A percentile compares a stretch with the other conserved stretches of the same genome.
Evolutionary conservation across 2,797 vertebrate species (phyloP).

Genomic region (Coccyzus lansbergi): DNA sequence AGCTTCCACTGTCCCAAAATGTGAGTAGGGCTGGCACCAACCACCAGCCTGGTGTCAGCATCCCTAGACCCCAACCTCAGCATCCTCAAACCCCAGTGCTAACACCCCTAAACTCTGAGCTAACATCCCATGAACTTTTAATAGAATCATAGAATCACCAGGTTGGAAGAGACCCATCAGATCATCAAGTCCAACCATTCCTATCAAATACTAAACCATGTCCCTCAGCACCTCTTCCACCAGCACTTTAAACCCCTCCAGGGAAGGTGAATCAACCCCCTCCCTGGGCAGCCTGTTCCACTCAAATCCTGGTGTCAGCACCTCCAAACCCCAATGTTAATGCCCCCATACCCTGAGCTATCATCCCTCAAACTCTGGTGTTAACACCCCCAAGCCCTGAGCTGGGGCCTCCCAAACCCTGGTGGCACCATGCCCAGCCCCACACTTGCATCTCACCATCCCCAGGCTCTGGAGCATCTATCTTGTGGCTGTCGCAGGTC

Average conservation of each 20-base stretch:
- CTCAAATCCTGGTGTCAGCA: background rate
- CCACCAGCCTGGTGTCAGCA: background rate
- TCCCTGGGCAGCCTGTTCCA: too few relatives aligned
- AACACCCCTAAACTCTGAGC: background rate
- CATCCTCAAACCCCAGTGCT: too few relatives aligned
- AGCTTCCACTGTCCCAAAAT: fast-evolving
- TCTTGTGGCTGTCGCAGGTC: background rate
- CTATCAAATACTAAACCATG: too few relatives aligned
- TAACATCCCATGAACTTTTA: background rate
- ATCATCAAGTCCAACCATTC: too few relatives aligned
- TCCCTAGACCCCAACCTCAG: fast-evolving
- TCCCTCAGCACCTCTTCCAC: too few relatives aligned
- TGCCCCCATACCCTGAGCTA: too few relatives aligned
- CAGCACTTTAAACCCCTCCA: too few relatives aligned
- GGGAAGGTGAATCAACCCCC: too few relatives aligned
- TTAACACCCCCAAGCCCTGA: too few relatives aligned
- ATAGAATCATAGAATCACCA: too few relatives aligned
- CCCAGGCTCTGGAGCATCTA: background rate
- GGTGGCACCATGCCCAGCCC: background rate
- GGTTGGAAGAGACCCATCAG: too few relatives aligned
- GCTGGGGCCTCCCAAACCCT: background rate
- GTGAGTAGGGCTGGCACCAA: fast-evolving
- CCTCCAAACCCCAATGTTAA: background rate
- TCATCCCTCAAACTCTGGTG: background rate
- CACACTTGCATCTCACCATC: background rate